Conservation (phyloP, 35 echinoderm and acorn worm genomes). For the Hemicentrotus pulcherrimus region DNA sequence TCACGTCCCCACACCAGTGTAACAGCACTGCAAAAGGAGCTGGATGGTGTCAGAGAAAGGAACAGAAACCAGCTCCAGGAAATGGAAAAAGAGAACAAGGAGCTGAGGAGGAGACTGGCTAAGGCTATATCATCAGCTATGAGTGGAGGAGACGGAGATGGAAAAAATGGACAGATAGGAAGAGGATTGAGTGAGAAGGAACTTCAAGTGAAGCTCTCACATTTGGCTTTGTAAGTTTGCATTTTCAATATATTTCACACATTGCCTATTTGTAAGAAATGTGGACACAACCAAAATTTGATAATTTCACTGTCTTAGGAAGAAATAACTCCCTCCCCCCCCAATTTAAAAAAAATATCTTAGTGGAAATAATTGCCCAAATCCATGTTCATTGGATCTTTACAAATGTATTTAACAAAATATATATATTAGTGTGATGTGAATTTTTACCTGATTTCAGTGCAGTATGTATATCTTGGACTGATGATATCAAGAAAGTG, state of each 20-base stretch:
- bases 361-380: no score
- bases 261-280: no score
- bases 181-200: not conserved
- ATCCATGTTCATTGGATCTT: no score
- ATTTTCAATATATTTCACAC: not conserved
- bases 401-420: no score
- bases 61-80: slow-evolving; percentile 64
- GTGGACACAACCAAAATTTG: no score
- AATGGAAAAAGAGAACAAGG: slow-evolving; percentile 66
- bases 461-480: no score
- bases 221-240: slow-evolving; percentile 46
- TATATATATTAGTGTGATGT: no score
- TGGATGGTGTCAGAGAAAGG: slow-evolving; percentile 66
- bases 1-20: slow-evolving; percentile 66
- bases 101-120: slow-evolving; percentile 46
- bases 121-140: not conserved
- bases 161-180: not conserved
- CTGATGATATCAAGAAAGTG: no score
- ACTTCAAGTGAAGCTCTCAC: slow-evolving; percentile 50
- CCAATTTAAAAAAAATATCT: no score
- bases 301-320: no score
- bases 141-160: slow-evolving; percentile 30
- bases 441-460: no score
- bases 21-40: slow-evolving; percentile 68
- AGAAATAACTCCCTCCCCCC: no score